Base-by-base conservation (phyloP, 2,888 invertebrate genomes). In the Caenorhabditis afra region DNA sequence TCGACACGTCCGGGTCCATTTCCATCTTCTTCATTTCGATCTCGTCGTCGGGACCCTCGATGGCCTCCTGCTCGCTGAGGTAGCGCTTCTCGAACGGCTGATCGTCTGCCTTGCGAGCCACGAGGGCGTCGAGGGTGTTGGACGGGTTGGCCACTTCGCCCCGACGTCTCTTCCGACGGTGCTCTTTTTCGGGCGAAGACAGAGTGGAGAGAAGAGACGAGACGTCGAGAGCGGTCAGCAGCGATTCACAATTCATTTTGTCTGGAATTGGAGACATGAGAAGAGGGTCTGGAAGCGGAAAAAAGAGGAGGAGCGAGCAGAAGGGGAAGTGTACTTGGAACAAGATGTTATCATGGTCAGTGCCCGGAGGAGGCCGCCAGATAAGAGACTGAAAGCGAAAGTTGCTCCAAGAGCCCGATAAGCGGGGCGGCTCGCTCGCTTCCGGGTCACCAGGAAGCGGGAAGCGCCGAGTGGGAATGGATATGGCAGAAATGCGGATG, bases 1-100 rank as follows among this genome's bases (percentile, higher is more conserved):
- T 88, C 22, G 87, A 86, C 20, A 90, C 89, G 73, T 90, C 90
- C 20, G 90, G 90, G 65, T 90, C 90, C 35, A 86, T 81, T 57
- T 89, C 89, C 84, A 90, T 83, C 49, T 83, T 82, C 87, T 87
- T 88, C 70, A 87, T 82, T 67, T 90, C 89, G 16, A 73, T 58
- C 53, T 88, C 86, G 61, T 90, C 90, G 71, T 87, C 85, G 12
- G 90, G 90, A 57, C 87, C 77, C 58, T 90, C 90, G 64, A 90
- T 90, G 47, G 90, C 90, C 47, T 90, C 90, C 20, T 82, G 85
- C 66, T 90, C 90, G 14, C 86, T 79, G 20, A 90, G 81, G 74
- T 87, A 90, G 61, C 88, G 64, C 68, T 88, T 87, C 45, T 84
- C 81, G 39, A 83, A 80, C 16, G 83, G 82, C 39, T 87, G 81